Evolutionary conservation across 2,113 vertebrate genomes (phyloP).

Genomic region (Triplophysa tibetana): DNA sequence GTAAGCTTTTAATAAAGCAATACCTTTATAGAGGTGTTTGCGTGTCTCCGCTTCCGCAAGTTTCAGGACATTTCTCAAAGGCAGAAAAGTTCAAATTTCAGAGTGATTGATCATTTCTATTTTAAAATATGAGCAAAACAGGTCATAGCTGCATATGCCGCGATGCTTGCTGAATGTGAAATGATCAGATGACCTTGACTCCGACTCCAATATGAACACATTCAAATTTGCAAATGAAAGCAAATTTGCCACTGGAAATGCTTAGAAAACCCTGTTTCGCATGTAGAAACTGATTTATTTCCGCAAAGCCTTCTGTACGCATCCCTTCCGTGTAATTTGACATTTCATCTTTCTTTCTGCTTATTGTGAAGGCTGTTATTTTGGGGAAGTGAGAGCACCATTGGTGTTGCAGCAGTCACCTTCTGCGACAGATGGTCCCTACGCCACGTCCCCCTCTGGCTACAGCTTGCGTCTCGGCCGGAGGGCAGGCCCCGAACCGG

Average conservation of each 20-base stretch:
- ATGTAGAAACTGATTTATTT: not conserved
- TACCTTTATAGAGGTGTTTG: too few relatives aligned
- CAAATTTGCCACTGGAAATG: too few relatives aligned
- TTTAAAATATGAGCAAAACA: constrained; percentile 68
- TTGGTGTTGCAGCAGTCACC: constrained; percentile 64
- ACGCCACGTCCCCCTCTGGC: constrained; percentile 51
- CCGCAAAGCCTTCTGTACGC: not conserved
- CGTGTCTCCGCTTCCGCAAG: not conserved
- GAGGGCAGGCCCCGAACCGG: constrained; percentile 68
- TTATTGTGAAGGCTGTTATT: constrained; percentile 52
- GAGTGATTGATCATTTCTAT: constrained; percentile 73
- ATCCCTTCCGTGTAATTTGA: constrained; percentile 35
- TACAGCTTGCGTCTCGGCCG: constrained; percentile 66
- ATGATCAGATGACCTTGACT: constrained; percentile 59
- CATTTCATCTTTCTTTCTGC: constrained; percentile 48
- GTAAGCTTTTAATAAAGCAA: too few relatives aligned
- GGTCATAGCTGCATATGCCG: constrained; percentile 59
- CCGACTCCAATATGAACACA: not conserved
- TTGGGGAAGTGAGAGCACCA: constrained; percentile 67
- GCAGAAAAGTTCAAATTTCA: constrained; percentile 66
- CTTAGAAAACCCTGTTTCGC: too few relatives aligned
- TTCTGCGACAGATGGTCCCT: constrained; percentile 74
- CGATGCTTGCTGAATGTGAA: constrained; percentile 55
- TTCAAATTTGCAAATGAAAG: constrained; percentile 1
- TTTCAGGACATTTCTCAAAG: constrained; percentile 11